phyloP scores from a whole-genome alignment of 1,140 invertebrate genomes.

The Ladona fulva region DNA sequence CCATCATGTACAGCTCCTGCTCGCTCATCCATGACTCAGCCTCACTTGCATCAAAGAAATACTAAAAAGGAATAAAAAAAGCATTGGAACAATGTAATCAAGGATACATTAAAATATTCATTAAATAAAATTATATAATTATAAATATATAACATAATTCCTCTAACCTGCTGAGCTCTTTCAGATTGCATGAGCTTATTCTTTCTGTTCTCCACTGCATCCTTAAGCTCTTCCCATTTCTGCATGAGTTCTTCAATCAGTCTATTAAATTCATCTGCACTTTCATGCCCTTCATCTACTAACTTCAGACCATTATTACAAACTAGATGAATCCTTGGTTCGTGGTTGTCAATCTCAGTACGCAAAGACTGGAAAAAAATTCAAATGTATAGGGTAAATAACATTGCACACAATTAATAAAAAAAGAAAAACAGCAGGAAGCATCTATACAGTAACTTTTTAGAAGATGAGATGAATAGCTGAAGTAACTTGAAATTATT shows the following conservation, averaged over 20 bases:
- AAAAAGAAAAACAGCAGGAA: too few species aligned
- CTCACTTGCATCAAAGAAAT: conserved; percentile 97
- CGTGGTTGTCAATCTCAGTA: conserved; percentile 98
- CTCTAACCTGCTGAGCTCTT: conserved; percentile 53
- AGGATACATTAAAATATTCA: neutral
- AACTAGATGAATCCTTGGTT: conserved; percentile 85
- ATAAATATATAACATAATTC: neutral
- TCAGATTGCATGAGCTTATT: conserved; percentile 57
- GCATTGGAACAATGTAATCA: neutral
- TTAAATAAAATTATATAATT: conserved; percentile 10
- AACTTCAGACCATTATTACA: conserved; percentile 91
- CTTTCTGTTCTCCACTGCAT: conserved; percentile 59
- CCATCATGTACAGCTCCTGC: conserved; percentile 99
- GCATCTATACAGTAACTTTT: too few species aligned
- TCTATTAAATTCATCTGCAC: conserved; percentile 73
- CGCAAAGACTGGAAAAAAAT: conserved; percentile 57
- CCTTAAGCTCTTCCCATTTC: conserved; percentile 88
- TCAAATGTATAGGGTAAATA: too few species aligned
- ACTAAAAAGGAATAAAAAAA: conserved; percentile 47
- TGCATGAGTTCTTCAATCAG: conserved; percentile 82
- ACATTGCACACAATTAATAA: too few species aligned
- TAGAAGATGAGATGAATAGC: too few species aligned
- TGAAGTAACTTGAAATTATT: too few species aligned
- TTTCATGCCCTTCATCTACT: conserved; percentile 92
- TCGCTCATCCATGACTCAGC: conserved; percentile 99